Conservation (phyloP, 2,113 vertebrate genomes). For the Sciurus niger region DNA sequence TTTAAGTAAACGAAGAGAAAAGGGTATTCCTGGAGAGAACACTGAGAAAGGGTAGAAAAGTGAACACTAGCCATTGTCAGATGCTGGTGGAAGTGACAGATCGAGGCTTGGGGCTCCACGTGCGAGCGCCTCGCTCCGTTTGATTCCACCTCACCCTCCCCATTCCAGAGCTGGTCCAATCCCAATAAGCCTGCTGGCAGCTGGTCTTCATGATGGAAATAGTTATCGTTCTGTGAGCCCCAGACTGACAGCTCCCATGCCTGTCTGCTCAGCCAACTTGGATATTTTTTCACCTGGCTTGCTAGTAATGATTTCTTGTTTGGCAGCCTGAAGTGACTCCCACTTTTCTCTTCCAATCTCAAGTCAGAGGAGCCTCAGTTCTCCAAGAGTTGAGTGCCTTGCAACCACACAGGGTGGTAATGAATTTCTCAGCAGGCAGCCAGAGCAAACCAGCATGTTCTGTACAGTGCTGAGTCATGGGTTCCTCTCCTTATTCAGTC, state of each 20-base stretch:
- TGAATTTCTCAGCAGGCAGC: slow-evolving; percentile 24
- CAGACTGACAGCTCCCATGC: slow-evolving; percentile 61
- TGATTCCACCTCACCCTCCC: not conserved
- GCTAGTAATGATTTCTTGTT: slow-evolving; percentile 47
- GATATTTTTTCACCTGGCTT: slow-evolving; percentile 68
- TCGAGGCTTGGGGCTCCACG: not conserved
- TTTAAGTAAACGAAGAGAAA: not conserved
- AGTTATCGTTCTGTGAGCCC: not conserved
- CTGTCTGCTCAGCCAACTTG: slow-evolving; percentile 51
- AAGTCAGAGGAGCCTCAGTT: slow-evolving; percentile 12
- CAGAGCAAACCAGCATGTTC: not conserved
- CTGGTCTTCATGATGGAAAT: slow-evolving; percentile 58
- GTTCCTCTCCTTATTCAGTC: not conserved
- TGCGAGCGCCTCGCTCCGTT: not conserved
- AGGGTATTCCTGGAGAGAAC: not conserved
- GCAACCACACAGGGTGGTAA: not conserved
- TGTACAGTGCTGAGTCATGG: not conserved
- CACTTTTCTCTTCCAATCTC: slow-evolving; percentile 50
- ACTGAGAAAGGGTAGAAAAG: not conserved
- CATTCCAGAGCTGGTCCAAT: not conserved
- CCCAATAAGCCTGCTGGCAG: slow-evolving; percentile 41
- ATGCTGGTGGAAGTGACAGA: not conserved
- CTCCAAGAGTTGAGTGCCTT: slow-evolving; percentile 19
- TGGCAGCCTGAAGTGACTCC: slow-evolving; percentile 61
- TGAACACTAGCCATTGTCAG: not conserved